Base-by-base conservation (phyloP, 1,140 invertebrate genomes). In the Neotoxoptera formosana region DNA sequence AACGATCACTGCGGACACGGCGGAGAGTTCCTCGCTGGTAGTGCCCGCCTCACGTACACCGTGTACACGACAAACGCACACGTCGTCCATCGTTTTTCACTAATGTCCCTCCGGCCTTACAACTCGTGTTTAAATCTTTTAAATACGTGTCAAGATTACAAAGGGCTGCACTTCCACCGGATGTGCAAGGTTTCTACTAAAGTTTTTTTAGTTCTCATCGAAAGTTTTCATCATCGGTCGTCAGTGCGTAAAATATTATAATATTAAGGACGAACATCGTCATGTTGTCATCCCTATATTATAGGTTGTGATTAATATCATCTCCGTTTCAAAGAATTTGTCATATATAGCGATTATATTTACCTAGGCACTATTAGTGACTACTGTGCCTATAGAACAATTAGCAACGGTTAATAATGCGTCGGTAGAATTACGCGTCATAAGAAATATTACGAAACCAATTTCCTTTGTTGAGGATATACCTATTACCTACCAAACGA, bases 71-170 rank as follows among this genome's bases (percentile, higher is more conserved):
- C 60, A 76, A 14, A 14, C 9, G 1, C 56, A 60, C 60, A n/a
- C 83, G 21, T 8, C 83, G 41, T 89, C 17, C 3, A 14, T 30
- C 89, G 89, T 51, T 83, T 23, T 47, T 81, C 56, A 41, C 45
- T 56, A 20, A 56, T 93, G 91, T 93, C 91, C 81, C 91, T 86
- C 53, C 91, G 91, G 91, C 91, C 91, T 93, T 93, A 93, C 91
- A 93, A 93, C 91, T 51, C 81, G 83, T 56, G 81, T 30, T 76
- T 53, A 84, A 93, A 8, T 7, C 91, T 93, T 84, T 14, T 30
- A 81, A 93, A 86, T 81, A 86, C n/a, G 81, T 93, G 91, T 93
- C 91, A 93, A 93, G 91, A 93, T 93, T 93, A 93, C 91, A 93
- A 93, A 86, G 91, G 81, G 91, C 36, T 93, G 91, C 91, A 23